Evolutionary conservation across 2,888 invertebrate species (phyloP), one percentile per base, ranked within the genome.

Genomic region (Branchipolynoe longqiensis): DNA sequence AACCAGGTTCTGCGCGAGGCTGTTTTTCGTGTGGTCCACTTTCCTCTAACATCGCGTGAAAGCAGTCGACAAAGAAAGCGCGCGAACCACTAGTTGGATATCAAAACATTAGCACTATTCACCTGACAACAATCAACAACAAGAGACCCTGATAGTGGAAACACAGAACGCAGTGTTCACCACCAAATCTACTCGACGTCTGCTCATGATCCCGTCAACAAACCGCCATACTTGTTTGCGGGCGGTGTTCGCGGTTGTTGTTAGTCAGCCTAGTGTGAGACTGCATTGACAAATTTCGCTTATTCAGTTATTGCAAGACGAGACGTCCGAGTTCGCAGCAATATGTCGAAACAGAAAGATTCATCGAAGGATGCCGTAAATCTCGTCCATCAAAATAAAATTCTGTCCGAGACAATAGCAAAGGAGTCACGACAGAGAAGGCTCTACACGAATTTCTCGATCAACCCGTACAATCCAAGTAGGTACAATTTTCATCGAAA

Each of bases 391-490:
- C 40, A 84, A 69, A 62, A 69, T 69, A 33, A 31, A 22, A 84
- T 84, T 31, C 36, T 84, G 31, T n/a, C 62, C 25, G 84, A 84
- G 36, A 84, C 84, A 18, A 84, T 84, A 25, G 25, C 40, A 28
- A 84, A 84, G 73, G 84, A 84, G 73, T 48, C 48, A 22, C 14
- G 48, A 31, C 28, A 36, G 25, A 48, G 64, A 25, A 64, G 73
- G n/a, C 48, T 64, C 1, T 78, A 82, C 31, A 82, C 69, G 33
- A 56, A 78, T 28, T 82, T 69, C 69, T 59, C 82, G n/a, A 82
- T 82, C 54, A 82, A 82, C n/a, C 74, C 78, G n/a, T 85, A 54
- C 33, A 82, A 58, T 48, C 58, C 56, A 69, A 73, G 83, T 84
- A 62, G 74, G 73, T 86, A 22, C n/a, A 36, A 48, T 48, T 48